These are phyloP conservation scores for Drosophila rubida DNA, from an alignment of 2,888 invertebrate genomes.

Conservation along the genomic window DNA sequence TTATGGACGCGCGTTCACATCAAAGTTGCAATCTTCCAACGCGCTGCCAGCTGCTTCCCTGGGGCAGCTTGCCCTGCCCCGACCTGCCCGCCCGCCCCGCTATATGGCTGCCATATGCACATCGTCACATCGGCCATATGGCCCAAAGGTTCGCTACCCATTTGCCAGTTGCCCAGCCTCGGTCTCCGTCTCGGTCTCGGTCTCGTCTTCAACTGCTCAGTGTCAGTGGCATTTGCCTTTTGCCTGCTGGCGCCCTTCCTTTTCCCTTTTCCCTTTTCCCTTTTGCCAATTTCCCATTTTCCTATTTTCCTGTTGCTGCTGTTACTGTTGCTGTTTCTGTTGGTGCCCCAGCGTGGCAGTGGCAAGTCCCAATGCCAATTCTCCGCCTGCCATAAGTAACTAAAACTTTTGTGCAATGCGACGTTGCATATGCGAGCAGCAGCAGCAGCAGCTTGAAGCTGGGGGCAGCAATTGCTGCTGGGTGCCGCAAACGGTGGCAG, in stretches of 20 bases:
- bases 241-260: no score
- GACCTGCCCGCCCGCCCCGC: background rate
- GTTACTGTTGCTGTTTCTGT: background rate
- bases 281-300: conserved; percentile 4
- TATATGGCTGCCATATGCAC: conserved; percentile 21
- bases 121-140: conserved; percentile 39
- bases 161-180: conserved; percentile 4
- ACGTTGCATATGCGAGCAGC: conserved; percentile 26
- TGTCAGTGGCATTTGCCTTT: no score
- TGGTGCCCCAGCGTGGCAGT: conserved; percentile 11
- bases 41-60: background rate
- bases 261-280: no score
- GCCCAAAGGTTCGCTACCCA: conserved; percentile 26
- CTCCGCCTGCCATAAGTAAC: conserved; percentile 40
- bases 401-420: conserved; percentile 43
- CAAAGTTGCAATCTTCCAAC: conserved; percentile 13
- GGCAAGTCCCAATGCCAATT: conserved; percentile 16
- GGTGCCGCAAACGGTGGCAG: conserved; percentile 11
- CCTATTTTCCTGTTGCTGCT: conserved; percentile 1
- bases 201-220: background rate
- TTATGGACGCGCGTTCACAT: conserved; percentile 3
- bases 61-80: background rate
- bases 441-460: background rate
- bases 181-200: background rate
- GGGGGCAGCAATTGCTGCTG: background rate